These are phyloP conservation scores for Calameuta filiformis DNA, from an alignment of 2,888 invertebrate genomes.

Conservation along the genomic window DNA sequence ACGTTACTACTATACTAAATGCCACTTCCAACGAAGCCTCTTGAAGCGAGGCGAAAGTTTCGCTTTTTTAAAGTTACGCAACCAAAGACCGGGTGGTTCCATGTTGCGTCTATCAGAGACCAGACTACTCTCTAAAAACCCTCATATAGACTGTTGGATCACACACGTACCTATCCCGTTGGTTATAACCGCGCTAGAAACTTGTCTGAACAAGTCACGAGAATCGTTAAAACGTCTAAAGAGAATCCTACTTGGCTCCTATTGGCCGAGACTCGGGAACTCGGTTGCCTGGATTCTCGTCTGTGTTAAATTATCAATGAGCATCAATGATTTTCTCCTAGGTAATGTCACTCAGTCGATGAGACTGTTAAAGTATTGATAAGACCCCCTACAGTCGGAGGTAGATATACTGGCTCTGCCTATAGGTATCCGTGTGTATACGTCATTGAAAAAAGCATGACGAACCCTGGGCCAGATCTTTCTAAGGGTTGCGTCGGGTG, in stretches of 20 bases:
- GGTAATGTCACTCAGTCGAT: background rate
- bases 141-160: background rate
- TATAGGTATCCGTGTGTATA: background rate
- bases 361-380: background rate
- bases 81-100: background rate
- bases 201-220: background rate
- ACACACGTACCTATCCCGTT: background rate
- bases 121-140: background rate
- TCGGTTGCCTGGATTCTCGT: background rate
- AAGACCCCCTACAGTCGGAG: background rate
- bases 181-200: background rate
- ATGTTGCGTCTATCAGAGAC: background rate
- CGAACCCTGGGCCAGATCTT: background rate
- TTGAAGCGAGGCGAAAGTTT: conserved; percentile 50
- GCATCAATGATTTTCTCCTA: background rate
- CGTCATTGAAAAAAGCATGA: background rate
- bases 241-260: background rate
- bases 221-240: background rate
- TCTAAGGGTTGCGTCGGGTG: background rate
- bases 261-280: background rate
- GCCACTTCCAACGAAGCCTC: conserved; percentile 1
- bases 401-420: background rate
- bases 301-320: background rate
- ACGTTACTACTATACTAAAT: background rate
- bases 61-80: background rate